These are phyloP conservation scores for Apocrypta bakeri DNA, from an alignment of 1,140 invertebrate species.

Conservation along the genomic window DNA sequence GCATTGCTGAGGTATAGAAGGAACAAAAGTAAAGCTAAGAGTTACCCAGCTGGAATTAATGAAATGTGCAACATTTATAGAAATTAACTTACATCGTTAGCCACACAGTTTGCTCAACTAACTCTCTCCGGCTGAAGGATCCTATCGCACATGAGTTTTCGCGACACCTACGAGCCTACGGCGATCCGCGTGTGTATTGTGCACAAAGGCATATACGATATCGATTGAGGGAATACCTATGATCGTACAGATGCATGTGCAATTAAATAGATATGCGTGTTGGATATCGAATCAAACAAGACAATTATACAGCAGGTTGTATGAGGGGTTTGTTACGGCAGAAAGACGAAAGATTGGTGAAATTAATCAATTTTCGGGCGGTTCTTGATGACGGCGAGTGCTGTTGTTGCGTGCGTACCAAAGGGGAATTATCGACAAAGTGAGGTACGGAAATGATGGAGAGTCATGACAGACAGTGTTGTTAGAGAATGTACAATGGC, in stretches of 20 bases:
- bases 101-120: not conserved
- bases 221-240: too few species aligned
- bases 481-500: not conserved
- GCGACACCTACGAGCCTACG: not conserved
- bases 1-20: too few species aligned
- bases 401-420: not conserved
- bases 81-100: not conserved
- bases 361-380: not conserved
- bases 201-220: not conserved
- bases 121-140: not conserved
- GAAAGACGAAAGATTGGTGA: not conserved
- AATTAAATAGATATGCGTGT: not conserved
- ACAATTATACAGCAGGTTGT: not conserved
- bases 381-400: not conserved
- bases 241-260: too few species aligned
- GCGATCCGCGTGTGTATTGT: not conserved
- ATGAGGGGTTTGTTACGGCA: not conserved
- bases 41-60: too few species aligned
- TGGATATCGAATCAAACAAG: not conserved
- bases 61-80: not conserved
- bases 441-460: not conserved
- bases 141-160: not conserved
- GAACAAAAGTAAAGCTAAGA: too few species aligned
- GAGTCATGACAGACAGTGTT: not conserved
- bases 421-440: not conserved